Base-by-base conservation (phyloP, 2,797 vertebrate species). In the Tangara arthus region DNA sequence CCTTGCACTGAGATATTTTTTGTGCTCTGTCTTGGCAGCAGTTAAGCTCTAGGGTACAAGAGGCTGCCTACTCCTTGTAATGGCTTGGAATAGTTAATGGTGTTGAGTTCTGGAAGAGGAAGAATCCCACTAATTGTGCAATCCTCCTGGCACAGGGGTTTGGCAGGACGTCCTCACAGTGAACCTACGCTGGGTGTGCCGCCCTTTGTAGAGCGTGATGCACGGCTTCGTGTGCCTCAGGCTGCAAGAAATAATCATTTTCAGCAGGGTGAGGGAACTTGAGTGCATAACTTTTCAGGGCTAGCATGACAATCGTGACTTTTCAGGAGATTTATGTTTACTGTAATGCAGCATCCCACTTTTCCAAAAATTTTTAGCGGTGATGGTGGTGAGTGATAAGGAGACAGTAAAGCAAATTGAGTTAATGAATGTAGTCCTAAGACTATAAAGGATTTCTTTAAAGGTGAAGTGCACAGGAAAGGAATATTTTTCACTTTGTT, bases 71-170 rank as follows among this genome's bases (percentile, higher is more conserved):
- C 37, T 88, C 8, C 39, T 93, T 5, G 5, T 75, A 83, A 88
- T 81, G 57, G 72, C 66, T 82, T 91, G 93, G 85, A 94, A 90
- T 82, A 81, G 87, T 89, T 93, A 89, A 83, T 37, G 56, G 53
- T 41, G 49, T 80, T 90, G 79, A 91, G 77, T 55, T 79, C 50
- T 95, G 78, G 83, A 91, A 89, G 30, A 91, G 80, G 73, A 95
- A 96, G 89, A 84, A 96, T 94, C 92, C 77, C 60, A 81, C 73
- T 88, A 95, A 93, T 93, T 96, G 90, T 94, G 95, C 77, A 97
- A 84, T 90, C 53, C 89, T 94, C 64, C 85, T 96, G 91, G 94
- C 87, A 95, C 56, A 24, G 20, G 70, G 34, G 37, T 84, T 94
- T 97, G 95, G 94, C 93, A 90, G 90, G 82, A 82, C 19, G 7